Conservation (phyloP, 2,797 vertebrate genomes). For the Lerista edwardsae region DNA sequence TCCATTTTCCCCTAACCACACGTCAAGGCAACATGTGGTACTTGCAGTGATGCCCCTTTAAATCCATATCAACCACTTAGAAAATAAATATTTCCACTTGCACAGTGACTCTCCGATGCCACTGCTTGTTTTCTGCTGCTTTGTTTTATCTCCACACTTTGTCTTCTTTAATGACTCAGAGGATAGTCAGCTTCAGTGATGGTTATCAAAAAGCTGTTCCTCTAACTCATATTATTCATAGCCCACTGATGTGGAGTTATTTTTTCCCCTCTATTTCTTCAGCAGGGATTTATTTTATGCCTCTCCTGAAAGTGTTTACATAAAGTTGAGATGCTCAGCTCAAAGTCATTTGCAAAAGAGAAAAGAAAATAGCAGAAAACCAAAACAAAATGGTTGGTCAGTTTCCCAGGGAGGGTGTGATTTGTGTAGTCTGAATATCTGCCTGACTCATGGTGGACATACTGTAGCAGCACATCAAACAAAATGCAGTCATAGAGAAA, state of each 20-base stretch:
- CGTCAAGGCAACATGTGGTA: neutral
- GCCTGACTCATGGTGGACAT: conserved; percentile 41
- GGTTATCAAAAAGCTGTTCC: conserved; percentile 37
- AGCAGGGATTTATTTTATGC: conserved; percentile 57
- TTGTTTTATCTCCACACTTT: conserved; percentile 30
- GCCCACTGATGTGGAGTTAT: conserved; percentile 23
- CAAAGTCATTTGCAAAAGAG: conserved; percentile 53
- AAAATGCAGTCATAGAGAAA: neutral
- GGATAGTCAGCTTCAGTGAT: conserved; percentile 41
- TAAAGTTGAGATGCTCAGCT: conserved; percentile 35
- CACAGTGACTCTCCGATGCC: neutral
- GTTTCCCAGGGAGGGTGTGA: conserved; percentile 36
- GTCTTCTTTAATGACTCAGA: conserved; percentile 45
- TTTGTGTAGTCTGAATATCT: conserved; percentile 28
- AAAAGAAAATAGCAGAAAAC: conserved; percentile 26
- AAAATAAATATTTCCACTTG: neutral
- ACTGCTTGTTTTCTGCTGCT: conserved; percentile 19
- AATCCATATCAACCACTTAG: conserved; percentile 10
- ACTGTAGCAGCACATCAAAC: neutral
- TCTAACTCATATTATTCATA: conserved; percentile 39
- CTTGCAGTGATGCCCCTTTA: conserved; percentile 14
- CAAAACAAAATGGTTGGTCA: conserved; percentile 43
- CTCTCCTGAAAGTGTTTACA: conserved; percentile 56
- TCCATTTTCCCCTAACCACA: neutral
- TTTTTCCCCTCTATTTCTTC: conserved; percentile 30